Percentiles rank a stretch among this genome's conserved stretches.
These are phyloP conservation scores for Ictidomys tridecemlineatus DNA, from an alignment of 2,113 vertebrate species.

Conservation along the genomic window DNA sequence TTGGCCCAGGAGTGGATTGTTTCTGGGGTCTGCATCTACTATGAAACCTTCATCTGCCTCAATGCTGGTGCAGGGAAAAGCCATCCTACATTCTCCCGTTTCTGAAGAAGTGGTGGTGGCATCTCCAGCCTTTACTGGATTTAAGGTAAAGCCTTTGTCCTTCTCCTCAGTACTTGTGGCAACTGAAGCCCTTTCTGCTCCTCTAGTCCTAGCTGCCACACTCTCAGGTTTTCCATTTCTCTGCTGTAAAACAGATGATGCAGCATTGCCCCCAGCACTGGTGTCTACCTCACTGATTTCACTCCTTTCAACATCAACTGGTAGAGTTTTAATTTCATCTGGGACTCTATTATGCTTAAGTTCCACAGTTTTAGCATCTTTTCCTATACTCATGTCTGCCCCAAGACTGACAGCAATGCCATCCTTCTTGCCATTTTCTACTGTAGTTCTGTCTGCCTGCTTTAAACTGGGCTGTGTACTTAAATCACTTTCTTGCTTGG, in stretches of 20 bases:
- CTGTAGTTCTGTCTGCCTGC: neutral
- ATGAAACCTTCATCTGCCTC: slow-evolving; percentile 89
- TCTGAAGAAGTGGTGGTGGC: slow-evolving; percentile 86
- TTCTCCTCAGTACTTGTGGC: slow-evolving; percentile 86
- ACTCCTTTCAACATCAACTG: slow-evolving; percentile 65
- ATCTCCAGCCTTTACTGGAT: slow-evolving; percentile 74
- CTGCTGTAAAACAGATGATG: neutral
- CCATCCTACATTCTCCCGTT: slow-evolving; percentile 64
- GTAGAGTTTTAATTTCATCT: neutral
- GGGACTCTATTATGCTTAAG: slow-evolving; percentile 24
- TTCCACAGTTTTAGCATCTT: neutral
- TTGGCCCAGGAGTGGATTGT: neutral
- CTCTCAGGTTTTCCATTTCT: neutral
- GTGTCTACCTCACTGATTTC: slow-evolving; percentile 84
- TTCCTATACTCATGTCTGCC: slow-evolving; percentile 67
- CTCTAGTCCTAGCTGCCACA: slow-evolving; percentile 74
- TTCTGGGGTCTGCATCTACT: neutral
- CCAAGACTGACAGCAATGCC: neutral
- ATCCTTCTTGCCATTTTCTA: slow-evolving; percentile 24
- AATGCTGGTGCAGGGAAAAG: slow-evolving; percentile 86
- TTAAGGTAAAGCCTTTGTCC: neutral
- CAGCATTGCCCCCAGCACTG: slow-evolving; percentile 69
- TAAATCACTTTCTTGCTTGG: slow-evolving; percentile 42
- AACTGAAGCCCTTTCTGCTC: slow-evolving; percentile 74
- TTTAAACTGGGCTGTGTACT: neutral